Conservation (phyloP, 2,113 vertebrate species). For the Paratilapia polleni region DNA sequence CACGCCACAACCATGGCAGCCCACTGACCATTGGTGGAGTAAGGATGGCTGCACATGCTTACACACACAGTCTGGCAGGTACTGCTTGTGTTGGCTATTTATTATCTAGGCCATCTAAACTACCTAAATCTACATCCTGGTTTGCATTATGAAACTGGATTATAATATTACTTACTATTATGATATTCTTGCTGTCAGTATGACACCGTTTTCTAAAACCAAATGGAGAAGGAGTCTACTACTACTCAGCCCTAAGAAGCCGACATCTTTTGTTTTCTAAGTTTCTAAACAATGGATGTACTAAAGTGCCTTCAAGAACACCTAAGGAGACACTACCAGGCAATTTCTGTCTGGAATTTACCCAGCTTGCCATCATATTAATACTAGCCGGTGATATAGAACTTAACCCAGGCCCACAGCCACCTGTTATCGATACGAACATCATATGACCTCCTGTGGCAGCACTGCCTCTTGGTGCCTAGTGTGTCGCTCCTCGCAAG, state of each 20-base stretch:
- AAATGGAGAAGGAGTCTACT: too few species aligned
- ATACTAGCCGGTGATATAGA: neutral
- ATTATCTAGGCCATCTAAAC: fast-evolving
- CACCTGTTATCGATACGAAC: neutral
- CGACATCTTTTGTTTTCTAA: fast-evolving
- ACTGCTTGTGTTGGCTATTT: too few species aligned
- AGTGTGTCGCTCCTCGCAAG: neutral
- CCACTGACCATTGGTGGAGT: too few species aligned
- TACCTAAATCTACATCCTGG: neutral
- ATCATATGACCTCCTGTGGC: neutral
- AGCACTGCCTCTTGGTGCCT: neutral
- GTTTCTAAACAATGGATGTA: neutral
- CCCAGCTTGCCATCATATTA: neutral
- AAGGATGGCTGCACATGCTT: too few species aligned
- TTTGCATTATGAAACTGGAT: neutral
- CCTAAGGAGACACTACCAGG: neutral
- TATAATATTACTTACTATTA: too few species aligned
- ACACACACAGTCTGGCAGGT: too few species aligned
- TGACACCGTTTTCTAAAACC: too few species aligned
- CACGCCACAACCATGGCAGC: too few species aligned
- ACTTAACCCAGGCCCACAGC: neutral
- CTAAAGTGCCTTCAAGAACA: neutral
- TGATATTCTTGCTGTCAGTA: too few species aligned
- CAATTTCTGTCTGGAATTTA: neutral
- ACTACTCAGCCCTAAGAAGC: neutral